These are phyloP conservation scores for Subacronicta megacephala DNA, from an alignment of 2,888 invertebrate genomes.

Conservation along the genomic window DNA sequence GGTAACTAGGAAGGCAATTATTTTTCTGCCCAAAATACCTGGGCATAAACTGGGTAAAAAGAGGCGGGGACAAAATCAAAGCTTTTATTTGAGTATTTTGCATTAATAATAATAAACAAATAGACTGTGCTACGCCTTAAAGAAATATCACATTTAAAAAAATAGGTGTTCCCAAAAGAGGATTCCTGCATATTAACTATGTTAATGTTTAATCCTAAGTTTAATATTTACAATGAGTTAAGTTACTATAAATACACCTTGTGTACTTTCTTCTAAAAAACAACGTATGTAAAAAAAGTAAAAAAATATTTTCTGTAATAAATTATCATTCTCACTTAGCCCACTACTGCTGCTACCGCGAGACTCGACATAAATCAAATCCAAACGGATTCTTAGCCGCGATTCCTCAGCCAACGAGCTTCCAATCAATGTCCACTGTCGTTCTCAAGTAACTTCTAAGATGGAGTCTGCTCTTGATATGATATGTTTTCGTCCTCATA, in stretches of 20 bases:
- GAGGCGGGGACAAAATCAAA: not conserved
- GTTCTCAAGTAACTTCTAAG: constrained; percentile 25
- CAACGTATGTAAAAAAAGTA: not conserved
- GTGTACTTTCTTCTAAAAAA: constrained; percentile 6
- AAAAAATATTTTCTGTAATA: not conserved
- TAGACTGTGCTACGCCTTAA: not conserved
- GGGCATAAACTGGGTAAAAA: too few relatives aligned
- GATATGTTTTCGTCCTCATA: constrained; percentile 75
- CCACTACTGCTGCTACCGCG: not conserved
- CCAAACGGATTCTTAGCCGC: constrained; percentile 4
- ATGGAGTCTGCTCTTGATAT: constrained; percentile 65
- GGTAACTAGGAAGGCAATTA: too few relatives aligned
- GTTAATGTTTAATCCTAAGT: constrained; percentile 8
- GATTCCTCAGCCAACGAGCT: constrained; percentile 12
- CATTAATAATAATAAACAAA: constrained; percentile 2
- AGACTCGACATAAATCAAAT: constrained; percentile 14
- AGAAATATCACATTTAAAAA: constrained; percentile 1
- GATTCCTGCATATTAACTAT: constrained; percentile 12
- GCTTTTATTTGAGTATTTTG: not conserved
- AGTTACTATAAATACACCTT: constrained; percentile 14
- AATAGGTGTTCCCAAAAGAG: not conserved
- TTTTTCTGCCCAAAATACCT: too few relatives aligned
- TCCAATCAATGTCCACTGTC: constrained; percentile 10
- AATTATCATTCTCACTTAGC: constrained; percentile 4
- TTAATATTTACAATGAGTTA: not conserved